phyloP scores from a whole-genome alignment of 2,113 vertebrate genomes.

The Narcine bancroftii region DNA sequence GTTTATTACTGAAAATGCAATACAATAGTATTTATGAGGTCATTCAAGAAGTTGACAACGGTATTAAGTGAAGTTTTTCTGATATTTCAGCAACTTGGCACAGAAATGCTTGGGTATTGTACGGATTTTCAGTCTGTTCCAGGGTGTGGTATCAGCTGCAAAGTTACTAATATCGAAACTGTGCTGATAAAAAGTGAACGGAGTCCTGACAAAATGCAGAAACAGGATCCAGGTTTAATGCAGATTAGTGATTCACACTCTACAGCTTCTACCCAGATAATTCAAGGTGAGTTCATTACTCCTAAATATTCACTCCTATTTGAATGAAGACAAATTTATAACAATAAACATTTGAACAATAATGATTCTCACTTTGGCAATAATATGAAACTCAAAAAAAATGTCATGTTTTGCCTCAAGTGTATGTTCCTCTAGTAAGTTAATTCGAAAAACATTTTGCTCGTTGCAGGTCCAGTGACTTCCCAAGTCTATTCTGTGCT shows the following conservation, averaged over 20 bases:
- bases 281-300: slow-evolving; percentile 27
- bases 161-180: slow-evolving; percentile 69
- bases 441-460: neutral
- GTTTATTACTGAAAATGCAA: neutral
- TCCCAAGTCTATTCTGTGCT: slow-evolving; percentile 60
- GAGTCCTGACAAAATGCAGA: neutral
- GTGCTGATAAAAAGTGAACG: slow-evolving; percentile 49
- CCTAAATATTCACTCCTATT: neutral
- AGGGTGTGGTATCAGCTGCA: slow-evolving; percentile 91
- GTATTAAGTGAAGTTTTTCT: slow-evolving; percentile 29
- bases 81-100: slow-evolving; percentile 70
- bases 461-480: slow-evolving; percentile 47
- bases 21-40: neutral
- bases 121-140: slow-evolving; percentile 87
- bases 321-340: neutral
- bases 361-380: neutral
- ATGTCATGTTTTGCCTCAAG: no score
- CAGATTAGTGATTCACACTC: slow-evolving; percentile 45
- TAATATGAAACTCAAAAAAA: neutral
- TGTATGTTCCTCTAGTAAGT: no score
- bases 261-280: slow-evolving; percentile 43
- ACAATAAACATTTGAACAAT: neutral
- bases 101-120: slow-evolving; percentile 72
- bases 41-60: neutral
- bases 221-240: slow-evolving; percentile 31